phyloP scores from a whole-genome alignment of 2,888 invertebrate genomes.

The Dynastes grantii region DNA sequence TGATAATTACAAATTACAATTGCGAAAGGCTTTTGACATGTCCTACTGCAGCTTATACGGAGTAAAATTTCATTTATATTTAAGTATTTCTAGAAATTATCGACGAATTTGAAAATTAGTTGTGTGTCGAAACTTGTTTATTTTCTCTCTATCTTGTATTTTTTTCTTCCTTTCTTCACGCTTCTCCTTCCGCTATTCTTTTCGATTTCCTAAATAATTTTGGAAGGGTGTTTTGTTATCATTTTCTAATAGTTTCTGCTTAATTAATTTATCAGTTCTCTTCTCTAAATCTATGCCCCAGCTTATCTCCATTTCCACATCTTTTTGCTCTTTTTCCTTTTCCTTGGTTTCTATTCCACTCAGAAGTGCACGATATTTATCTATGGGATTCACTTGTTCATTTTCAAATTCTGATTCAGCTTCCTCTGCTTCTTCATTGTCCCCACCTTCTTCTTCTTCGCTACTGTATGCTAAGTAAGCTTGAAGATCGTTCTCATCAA shows the following conservation, averaged over 20 bases:
- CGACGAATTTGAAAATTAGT: too few species aligned
- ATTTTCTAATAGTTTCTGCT: conserved; percentile 74
- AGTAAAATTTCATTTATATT: too few species aligned
- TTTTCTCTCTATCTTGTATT: conserved; percentile 65
- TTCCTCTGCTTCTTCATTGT: conserved; percentile 61
- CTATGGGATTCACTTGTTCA: conserved; percentile 72
- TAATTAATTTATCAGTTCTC: conserved; percentile 80
- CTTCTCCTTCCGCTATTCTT: conserved; percentile 84
- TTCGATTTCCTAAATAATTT: conserved; percentile 85
- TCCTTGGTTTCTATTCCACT: conserved; percentile 81
- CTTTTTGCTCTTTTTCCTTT: conserved; percentile 78
- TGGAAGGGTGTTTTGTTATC: conserved; percentile 87
- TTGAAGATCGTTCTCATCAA: conserved; percentile 82
- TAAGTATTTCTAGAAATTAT: too few species aligned
- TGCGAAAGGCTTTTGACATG: too few species aligned
- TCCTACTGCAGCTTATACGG: too few species aligned
- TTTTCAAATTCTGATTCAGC: conserved; percentile 62
- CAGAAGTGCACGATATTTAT: conserved; percentile 86
- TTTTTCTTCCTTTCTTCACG: conserved; percentile 75
- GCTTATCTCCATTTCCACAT: conserved; percentile 90
- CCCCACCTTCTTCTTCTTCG: conserved; percentile 73
- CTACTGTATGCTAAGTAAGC: conserved; percentile 87
- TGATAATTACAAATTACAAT: too few species aligned
- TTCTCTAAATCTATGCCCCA: conserved; percentile 87
- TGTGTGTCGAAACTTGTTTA: too few species aligned